These are phyloP conservation scores for Epizoanthus scotinus DNA, from an alignment of 92 coral and sea anemone species.

Conservation along the genomic window DNA sequence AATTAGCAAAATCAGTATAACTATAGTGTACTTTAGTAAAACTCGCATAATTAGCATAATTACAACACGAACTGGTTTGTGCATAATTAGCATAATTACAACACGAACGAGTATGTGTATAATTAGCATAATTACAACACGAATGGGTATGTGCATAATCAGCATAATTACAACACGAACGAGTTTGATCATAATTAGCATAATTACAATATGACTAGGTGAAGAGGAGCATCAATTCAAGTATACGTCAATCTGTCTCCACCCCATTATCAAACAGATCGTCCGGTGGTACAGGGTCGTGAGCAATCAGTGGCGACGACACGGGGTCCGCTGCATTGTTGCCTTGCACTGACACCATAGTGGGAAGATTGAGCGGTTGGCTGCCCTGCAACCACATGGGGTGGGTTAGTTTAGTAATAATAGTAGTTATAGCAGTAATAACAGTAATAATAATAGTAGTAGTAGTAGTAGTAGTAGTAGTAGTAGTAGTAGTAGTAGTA, in stretches of 20 bases:
- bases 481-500: too few relatives aligned
- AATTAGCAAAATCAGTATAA: not conserved
- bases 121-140: conserved; percentile 13
- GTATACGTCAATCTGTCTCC: conserved; percentile 24
- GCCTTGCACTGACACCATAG: conserved; percentile 16
- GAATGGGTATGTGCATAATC: conserved; percentile 1
- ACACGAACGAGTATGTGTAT: not conserved
- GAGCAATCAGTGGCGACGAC: not conserved
- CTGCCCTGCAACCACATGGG: not conserved
- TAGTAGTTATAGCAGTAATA: too few relatives aligned
- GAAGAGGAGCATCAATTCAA: not conserved
- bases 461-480: too few relatives aligned
- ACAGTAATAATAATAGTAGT: too few relatives aligned
- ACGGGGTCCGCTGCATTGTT: conserved; percentile 1
- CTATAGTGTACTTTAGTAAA: too few relatives aligned
- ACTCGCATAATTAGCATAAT: too few relatives aligned
- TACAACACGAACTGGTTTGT: too few relatives aligned
- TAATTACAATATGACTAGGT: not conserved
- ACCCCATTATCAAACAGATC: conserved; percentile 35
- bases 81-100: conserved; percentile 16
- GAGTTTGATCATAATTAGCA: conserved; percentile 17
- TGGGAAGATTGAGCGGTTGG: conserved; percentile 13
- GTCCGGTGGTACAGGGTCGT: conserved; percentile 29
- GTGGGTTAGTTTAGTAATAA: not conserved
- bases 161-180: conserved; percentile 15